Conservation (phyloP, 2,797 vertebrate genomes). For the Hipposideros larvatus region DNA sequence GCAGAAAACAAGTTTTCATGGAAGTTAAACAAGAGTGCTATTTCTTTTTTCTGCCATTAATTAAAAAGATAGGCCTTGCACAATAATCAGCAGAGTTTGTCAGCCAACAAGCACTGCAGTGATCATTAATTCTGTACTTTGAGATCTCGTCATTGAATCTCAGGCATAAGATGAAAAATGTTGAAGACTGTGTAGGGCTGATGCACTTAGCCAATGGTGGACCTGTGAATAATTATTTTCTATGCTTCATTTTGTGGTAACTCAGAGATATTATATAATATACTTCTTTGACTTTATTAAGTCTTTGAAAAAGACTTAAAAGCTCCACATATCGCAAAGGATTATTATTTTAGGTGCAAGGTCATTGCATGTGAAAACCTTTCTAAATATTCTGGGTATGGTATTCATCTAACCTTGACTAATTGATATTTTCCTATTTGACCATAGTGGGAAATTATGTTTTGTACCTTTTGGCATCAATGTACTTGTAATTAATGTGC, state of each 20-base stretch:
- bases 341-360: background rate
- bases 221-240: background rate
- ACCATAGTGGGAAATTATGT: background rate
- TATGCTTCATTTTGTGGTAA: background rate
- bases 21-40: background rate
- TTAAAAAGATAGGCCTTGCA: background rate
- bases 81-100: background rate
- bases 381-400: constrained; percentile 46
- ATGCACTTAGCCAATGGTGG: background rate
- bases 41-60: background rate
- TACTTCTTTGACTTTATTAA: constrained; percentile 11
- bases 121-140: background rate
- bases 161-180: background rate
- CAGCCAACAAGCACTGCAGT: background rate
- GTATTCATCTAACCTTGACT: constrained; percentile 20
- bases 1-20: background rate
- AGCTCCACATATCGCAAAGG: background rate
- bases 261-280: background rate
- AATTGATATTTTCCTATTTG: constrained; percentile 47
- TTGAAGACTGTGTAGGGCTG: background rate
- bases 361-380: background rate
- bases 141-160: background rate
- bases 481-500: constrained; percentile 45
- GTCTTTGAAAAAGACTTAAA: background rate
- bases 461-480: constrained; percentile 13